A percentile compares a stretch with the other conserved stretches of the same genome.
These are phyloP conservation scores for Spodoptera frugiperda DNA, from an alignment of 1,140 invertebrate genomes.

Conservation along the genomic window DNA sequence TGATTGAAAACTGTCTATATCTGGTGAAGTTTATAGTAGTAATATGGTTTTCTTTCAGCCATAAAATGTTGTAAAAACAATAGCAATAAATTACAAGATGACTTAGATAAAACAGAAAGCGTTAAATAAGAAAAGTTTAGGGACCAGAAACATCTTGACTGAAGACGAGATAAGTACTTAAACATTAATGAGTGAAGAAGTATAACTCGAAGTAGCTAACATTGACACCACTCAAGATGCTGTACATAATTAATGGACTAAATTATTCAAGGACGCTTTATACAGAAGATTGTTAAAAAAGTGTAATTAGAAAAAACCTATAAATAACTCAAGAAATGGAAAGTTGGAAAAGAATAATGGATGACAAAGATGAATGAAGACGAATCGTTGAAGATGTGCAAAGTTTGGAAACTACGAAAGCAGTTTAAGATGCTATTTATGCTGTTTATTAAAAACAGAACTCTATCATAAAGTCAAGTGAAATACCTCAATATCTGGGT, in stretches of 20 bases:
- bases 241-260: conserved; percentile 9
- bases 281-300: conserved; percentile 4
- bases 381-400: background rate
- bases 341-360: conserved; percentile 25
- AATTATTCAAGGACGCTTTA: conserved; percentile 1
- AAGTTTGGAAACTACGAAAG: conserved; percentile 9
- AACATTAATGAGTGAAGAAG: conserved; percentile 12
- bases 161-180: background rate
- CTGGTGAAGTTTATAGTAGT: too few species aligned
- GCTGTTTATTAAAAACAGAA: background rate
- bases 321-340: conserved; percentile 34
- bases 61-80: too few species aligned
- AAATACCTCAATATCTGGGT: background rate
- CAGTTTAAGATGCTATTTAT: background rate
- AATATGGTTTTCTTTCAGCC: too few species aligned
- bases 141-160: too few species aligned
- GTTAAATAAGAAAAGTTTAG: too few species aligned
- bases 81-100: too few species aligned
- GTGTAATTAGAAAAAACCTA: conserved; percentile 32
- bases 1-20: too few species aligned
- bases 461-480: background rate
- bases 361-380: conserved; percentile 28
- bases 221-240: conserved; percentile 18
- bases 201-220: conserved; percentile 2
- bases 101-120: too few species aligned